phyloP scores from a whole-genome alignment of 1,140 invertebrate species.

The Tyrophagus putrescentiae region DNA sequence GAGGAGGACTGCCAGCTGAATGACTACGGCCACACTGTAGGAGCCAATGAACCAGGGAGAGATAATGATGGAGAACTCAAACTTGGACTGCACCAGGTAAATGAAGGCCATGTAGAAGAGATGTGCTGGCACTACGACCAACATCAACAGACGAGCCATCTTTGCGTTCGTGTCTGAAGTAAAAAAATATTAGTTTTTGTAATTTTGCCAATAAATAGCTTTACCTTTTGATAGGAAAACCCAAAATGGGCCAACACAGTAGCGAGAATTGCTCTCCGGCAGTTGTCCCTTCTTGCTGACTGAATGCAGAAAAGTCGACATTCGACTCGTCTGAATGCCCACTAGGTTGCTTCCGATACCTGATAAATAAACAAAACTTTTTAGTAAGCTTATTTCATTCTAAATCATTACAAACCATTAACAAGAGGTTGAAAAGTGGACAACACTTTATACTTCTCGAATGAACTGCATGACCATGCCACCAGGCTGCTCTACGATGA shows the following conservation, averaged over 20 bases:
- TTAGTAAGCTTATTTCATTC: not conserved
- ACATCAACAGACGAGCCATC: conserved; percentile 42
- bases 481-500: conserved; percentile 22
- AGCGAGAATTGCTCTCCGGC: conserved; percentile 6
- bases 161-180: conserved; percentile 30
- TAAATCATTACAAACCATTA: conserved; percentile 6
- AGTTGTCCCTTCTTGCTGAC: conserved; percentile 28
- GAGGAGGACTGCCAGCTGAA: conserved; percentile 36
- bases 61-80: conserved; percentile 29
- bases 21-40: conserved; percentile 38
- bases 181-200: too few relatives aligned
- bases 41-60: conserved; percentile 33
- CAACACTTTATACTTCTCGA: conserved; percentile 32
- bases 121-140: conserved; percentile 47
- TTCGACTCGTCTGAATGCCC: conserved; percentile 42
- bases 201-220: too few relatives aligned
- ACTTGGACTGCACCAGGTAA: conserved; percentile 34
- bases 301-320: conserved; percentile 32
- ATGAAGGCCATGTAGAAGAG: conserved; percentile 43
- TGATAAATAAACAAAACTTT: not conserved
- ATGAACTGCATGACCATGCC: conserved; percentile 32
- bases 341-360: conserved; percentile 30
- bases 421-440: conserved; percentile 38
- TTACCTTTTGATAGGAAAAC: not conserved
- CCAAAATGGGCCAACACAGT: not conserved